Conservation (phyloP, 1,140 invertebrate genomes). For the Danaus melanippus region DNA sequence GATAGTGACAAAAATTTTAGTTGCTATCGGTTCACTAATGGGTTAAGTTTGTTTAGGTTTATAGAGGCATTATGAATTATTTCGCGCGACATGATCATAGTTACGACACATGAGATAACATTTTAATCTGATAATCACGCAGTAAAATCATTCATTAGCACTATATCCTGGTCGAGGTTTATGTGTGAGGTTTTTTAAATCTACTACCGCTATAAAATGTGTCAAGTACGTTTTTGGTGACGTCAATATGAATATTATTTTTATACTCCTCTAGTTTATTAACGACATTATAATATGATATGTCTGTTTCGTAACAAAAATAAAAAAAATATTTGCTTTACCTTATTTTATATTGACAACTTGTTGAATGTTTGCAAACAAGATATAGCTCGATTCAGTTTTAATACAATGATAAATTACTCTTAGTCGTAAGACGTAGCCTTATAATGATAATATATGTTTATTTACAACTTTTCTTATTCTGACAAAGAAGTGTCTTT, state of each 20-base stretch:
- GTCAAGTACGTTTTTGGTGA: constrained; percentile 5
- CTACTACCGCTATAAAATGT: constrained; percentile 15
- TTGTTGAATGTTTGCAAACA: constrained; percentile 41
- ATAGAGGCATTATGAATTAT: constrained; percentile 35
- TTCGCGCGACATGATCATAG: constrained; percentile 41
- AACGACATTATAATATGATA: constrained; percentile 2
- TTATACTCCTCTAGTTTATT: constrained; percentile 1
- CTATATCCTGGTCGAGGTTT: constrained; percentile 28
- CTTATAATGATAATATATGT: too few species aligned
- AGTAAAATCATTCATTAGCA: constrained; percentile 63
- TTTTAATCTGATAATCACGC: constrained; percentile 61
- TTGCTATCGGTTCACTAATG: constrained; percentile 48
- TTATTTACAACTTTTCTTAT: too few species aligned
- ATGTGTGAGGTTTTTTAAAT: constrained; percentile 26
- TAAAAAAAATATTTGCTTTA: constrained; percentile 4
- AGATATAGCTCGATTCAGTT: constrained; percentile 3
- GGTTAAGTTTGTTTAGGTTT: constrained; percentile 34
- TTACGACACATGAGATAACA: constrained; percentile 59
- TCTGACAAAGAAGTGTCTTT: too few species aligned
- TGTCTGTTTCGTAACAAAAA: not conserved
- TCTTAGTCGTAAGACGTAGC: too few species aligned
- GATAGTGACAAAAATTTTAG: constrained; percentile 2
- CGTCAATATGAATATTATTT: constrained; percentile 1
- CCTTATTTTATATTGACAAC: constrained; percentile 17
- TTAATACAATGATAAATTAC: too few species aligned